These are phyloP conservation scores for Ectemnius continuus DNA, from an alignment of 2,888 invertebrate species.

Conservation along the genomic window DNA sequence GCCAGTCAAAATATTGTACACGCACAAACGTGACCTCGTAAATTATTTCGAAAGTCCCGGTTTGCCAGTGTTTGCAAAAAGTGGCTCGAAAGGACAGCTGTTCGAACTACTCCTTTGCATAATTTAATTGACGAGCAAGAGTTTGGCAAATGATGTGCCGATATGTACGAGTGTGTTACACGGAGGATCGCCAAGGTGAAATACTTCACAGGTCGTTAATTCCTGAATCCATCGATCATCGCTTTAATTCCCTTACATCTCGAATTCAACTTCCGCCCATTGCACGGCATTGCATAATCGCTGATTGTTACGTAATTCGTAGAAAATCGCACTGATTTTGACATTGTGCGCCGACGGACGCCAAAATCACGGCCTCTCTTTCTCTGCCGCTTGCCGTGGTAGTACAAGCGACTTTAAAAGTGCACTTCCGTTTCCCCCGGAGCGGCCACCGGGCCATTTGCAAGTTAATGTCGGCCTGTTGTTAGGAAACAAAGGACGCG, in stretches of 20 bases:
- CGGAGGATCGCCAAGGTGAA: too few species aligned
- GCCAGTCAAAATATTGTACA: not conserved
- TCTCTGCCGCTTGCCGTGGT: not conserved
- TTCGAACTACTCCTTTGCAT: too few species aligned
- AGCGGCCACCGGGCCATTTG: conserved; percentile 6
- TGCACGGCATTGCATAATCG: not conserved
- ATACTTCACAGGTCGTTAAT: too few species aligned
- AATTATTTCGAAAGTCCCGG: too few species aligned
- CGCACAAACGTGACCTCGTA: too few species aligned
- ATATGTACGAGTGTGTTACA: too few species aligned
- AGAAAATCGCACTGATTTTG: not conserved
- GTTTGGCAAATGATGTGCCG: too few species aligned
- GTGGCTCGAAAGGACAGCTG: too few species aligned
- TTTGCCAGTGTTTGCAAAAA: too few species aligned
- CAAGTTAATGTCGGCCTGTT: conserved; percentile 14
- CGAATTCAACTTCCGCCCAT: not conserved
- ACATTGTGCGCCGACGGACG: too few species aligned
- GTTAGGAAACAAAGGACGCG: conserved; percentile 2
- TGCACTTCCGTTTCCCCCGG: conserved; percentile 5
- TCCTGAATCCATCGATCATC: conserved; percentile 4
- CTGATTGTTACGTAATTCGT: not conserved
- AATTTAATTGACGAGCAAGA: too few species aligned
- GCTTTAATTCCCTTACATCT: not conserved
- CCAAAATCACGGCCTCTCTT: too few species aligned
- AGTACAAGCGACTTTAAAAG: not conserved